phyloP scores from a whole-genome alignment of 2,113 vertebrate genomes.

The Paradisaea rubra region DNA sequence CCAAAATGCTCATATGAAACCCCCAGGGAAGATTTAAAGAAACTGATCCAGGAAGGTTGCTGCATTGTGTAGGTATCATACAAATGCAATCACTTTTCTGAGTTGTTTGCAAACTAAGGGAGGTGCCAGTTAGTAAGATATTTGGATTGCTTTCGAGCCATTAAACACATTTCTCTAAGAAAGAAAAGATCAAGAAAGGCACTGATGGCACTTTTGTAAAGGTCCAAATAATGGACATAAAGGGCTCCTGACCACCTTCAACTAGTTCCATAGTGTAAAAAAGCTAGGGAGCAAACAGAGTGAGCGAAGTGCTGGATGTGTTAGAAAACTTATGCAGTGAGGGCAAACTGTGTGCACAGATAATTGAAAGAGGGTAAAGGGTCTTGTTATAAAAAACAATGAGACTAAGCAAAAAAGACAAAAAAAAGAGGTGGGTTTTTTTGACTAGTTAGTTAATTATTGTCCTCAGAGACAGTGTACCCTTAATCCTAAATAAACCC shows the following conservation, averaged over 20 bases:
- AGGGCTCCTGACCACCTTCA: background rate
- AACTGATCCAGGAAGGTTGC: background rate
- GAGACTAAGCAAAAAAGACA: background rate
- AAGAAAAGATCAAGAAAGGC: background rate
- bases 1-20: background rate
- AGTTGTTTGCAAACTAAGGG: background rate
- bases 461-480: background rate
- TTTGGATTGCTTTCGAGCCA: background rate
- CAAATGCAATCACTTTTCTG: background rate
- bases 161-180: background rate
- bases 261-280: background rate
- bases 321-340: background rate
- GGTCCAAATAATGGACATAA: background rate
- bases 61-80: background rate
- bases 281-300: background rate
- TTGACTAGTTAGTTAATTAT: background rate
- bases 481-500: background rate
- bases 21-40: background rate
- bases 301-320: background rate
- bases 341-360: background rate
- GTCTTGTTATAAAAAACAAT: background rate
- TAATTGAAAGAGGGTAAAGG: background rate
- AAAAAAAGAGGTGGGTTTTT: background rate
- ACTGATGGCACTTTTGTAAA: background rate
- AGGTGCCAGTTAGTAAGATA: background rate